Conservation (phyloP, 2,113 vertebrate species). For the Procavia capensis region DNA sequence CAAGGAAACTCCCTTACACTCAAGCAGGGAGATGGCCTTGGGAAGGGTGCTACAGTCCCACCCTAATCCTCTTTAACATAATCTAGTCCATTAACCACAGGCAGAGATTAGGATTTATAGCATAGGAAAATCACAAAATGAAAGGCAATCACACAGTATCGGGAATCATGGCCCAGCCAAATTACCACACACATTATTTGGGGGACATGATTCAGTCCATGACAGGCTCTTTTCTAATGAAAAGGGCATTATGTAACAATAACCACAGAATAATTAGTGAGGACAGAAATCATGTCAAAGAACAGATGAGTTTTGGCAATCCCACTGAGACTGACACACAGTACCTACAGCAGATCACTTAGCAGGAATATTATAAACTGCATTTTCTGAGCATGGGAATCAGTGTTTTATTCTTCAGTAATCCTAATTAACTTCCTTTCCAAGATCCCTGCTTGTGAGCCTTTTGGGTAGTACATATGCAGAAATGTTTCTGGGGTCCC, state of each 20-base stretch:
- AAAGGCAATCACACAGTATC: no score
- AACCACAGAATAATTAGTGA: neutral
- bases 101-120: no score
- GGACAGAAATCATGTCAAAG: neutral
- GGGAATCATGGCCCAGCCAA: no score
- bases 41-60: no score
- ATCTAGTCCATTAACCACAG: no score
- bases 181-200: no score
- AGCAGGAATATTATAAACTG: neutral
- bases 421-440: neutral
- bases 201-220: no score
- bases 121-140: no score
- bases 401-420: neutral
- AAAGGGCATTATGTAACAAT: neutral
- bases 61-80: no score
- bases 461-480: neutral
- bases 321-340: neutral
- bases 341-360: neutral
- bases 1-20: no score
- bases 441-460: neutral
- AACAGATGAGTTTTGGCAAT: neutral
- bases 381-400: neutral
- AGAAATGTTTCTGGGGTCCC: neutral
- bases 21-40: no score
- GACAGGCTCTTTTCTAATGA: conserved; percentile 11